Conservation (phyloP, 2,113 vertebrate genomes). For the Hemichromis elongatus region DNA sequence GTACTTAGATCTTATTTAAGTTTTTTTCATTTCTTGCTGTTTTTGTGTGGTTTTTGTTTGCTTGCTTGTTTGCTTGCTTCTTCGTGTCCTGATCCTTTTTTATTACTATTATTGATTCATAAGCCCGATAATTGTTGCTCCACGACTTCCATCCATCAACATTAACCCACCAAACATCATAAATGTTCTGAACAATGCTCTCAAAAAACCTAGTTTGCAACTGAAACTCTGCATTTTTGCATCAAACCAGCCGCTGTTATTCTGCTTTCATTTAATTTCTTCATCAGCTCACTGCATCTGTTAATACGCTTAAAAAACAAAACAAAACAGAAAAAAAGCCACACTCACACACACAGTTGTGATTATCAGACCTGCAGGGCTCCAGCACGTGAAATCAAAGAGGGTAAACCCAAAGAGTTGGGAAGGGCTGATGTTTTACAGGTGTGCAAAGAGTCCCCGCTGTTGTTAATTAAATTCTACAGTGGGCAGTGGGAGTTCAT, state of each 20-base stretch:
- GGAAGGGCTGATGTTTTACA: slow-evolving; percentile 13
- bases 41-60: neutral
- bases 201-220: neutral
- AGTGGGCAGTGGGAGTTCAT: slow-evolving; percentile 21
- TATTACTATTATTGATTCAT: neutral
- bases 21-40: neutral
- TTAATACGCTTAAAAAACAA: neutral
- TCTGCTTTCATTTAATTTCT: slow-evolving; percentile 14
- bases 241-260: neutral
- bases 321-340: neutral
- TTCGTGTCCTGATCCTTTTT: neutral
- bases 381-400: neutral
- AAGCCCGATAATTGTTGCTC: neutral
- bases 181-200: neutral
- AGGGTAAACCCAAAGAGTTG: slow-evolving; percentile 13
- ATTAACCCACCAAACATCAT: neutral
- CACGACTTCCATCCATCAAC: neutral
- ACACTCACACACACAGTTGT: neutral
- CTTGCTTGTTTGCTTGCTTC: neutral
- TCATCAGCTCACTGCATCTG: neutral
- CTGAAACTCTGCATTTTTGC: neutral
- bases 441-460: slow-evolving; percentile 1
- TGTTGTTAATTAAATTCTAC: slow-evolving; percentile 53
- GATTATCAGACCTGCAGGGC: slow-evolving; percentile 28
- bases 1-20: neutral